Base-by-base conservation (phyloP, 2,888 invertebrate species). In the Ectemnius continuus region DNA sequence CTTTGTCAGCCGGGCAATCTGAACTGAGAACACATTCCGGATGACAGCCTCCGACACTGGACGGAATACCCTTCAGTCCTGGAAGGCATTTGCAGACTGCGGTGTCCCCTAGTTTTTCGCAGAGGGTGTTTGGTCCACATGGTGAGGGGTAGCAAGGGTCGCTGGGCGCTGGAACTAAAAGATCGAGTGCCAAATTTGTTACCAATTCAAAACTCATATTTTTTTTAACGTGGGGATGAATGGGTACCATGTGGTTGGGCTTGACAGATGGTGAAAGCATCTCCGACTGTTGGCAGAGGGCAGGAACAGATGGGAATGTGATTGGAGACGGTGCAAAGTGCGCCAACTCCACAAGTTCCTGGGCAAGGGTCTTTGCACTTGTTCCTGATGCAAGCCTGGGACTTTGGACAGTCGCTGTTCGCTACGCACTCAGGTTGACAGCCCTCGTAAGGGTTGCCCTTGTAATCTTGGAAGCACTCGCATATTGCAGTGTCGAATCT, bases 241-340 rank as follows among this genome's bases (percentile, higher is more conserved):
- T 16, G 59, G 11, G 56, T 81, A 85, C 85, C 84, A 76, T 85
- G 89, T 36, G 64, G 48, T 4, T 84, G 90, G 11, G 89, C 89
- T 67, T 90, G 91, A 86, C 95, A 95, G 72, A 92, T 92, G 64
- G 92, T 92, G 90, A 96, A 96, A 13, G 97, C 96, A 91, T 96
- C 94, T 36, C 96, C 96, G n/a, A 94, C 92, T 85, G 94, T 94
- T 79, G 94, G 94, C 61, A 91, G 85, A 11, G 92, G 91, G 84
- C 96, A 96, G 66, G 93, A 93, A 88, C 97, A 97, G 79, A 94
- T 94, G 4, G 97, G 96, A 78, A 95, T 92, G 87, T 96, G 97
- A 82, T 95, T 94, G 63, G 94, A 92, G 5, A 95, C 93, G 20
- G 95, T 94, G 91, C 94, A 93, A 81, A 93, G 91, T 4, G 96